Evolutionary conservation across 2,113 vertebrate species (phyloP), one percentile per base, ranked within the genome.

Genomic region (Phocoena phocoena): DNA sequence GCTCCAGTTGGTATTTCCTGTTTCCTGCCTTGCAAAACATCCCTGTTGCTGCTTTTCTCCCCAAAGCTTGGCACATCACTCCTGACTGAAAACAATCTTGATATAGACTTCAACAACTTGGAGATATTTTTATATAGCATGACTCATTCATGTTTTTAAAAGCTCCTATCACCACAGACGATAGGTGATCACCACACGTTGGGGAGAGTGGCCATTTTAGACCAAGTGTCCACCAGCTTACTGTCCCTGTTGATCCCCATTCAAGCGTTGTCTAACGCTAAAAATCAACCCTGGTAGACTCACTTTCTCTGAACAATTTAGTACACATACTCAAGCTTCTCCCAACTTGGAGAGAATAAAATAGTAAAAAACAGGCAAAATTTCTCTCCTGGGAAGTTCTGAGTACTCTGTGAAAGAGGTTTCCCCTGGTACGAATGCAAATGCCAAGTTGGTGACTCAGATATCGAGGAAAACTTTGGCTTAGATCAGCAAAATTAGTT

Each of bases 1-100:
- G 5, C 41, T 94, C 41, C 65, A 1, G 31, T n/a, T 95, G 94
- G 81, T 80, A 81, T 96, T 93, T 97, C 83, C 92, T 91, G 81
- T 97, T 95, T 97, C 71, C 68, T 90, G 89, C 36, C 92, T 89
- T 74, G 21, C 20, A 60, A 70, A 81, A 76, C 41, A 63, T 82
- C 86, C 28, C 53, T 38, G 18, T 44, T 68, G 47, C 47, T 89
- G 83, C 20, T 47, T 87, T 67, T 62, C 83, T 92, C 28, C 26
- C 44, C 44, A 67, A 71, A 86, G 60, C 93, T 71, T 87, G 77
- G 73, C 82, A 79, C 7, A 2, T 70, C 71, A 55, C 62, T 94
- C 33, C 8, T 8, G 2, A 50, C 41, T 80, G 26, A 79, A 93
- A 97, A 67, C 33, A 55, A 36, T 68, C 85, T 86, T 85, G 58